Evolutionary conservation across 2,888 invertebrate genomes (phyloP), one percentile per base, ranked within the genome.

Genomic region (Griposia aprilina): DNA sequence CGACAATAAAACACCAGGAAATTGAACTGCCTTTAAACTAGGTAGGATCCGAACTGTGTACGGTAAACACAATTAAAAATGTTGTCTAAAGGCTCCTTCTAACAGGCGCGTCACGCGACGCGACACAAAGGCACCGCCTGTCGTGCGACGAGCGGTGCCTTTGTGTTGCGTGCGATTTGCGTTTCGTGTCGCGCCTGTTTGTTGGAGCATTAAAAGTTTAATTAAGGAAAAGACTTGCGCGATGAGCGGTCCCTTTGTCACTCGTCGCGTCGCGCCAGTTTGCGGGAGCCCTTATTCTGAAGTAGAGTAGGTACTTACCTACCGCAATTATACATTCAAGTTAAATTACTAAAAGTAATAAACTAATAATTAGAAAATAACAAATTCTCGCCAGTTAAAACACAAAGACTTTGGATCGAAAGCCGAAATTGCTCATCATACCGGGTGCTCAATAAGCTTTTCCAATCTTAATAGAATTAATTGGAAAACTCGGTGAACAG

Each of bases 1-100:
- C 80, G 73, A 63, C 76, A 76, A 68, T 74, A 87, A 84, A 84
- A 63, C 81, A 74, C 65, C 74, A 69, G 87, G 76, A 84, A 80
- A 87, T 76, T 73, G 75, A 75, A 62, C 63, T n/a, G 30, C 26
- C 74, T 79, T 76, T 83, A 63, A 73, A 71, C 62, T 71, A 72
- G 57, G 72, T 48, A 57, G 48, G 55, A 50, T 63, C 65, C 30
- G 72, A 63, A 59, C 69, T 20, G 60, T 62, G 36, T 48, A 70
- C 30, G 11, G 67, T 63, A 76, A 68, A 55, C 50, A 65, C 60
- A 23, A 67, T 84, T 76, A 67, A 79, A 72, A 74, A 26, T 65
- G 30, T 52, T 85, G 36, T 50, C 50, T 50, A 15, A 41, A 36
- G 30, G 3, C 30, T 36, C 30, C 30, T 36, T 36, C 30, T 2